phyloP scores from a whole-genome alignment of 2,113 vertebrate genomes.

The Percopsis transmontana region DNA sequence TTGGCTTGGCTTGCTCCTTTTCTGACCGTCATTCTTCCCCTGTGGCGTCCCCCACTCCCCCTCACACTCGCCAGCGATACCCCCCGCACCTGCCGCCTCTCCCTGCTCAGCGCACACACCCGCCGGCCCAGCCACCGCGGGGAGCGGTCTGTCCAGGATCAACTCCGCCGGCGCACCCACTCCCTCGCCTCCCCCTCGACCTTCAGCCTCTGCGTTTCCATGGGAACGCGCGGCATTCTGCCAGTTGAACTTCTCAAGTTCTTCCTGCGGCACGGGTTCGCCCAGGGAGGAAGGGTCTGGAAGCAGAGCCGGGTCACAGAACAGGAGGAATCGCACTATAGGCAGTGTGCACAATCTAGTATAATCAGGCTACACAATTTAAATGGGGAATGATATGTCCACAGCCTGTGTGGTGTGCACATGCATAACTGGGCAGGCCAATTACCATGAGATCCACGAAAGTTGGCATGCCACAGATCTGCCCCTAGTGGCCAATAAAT shows the following conservation, averaged over 20 bases:
- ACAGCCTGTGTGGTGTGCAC: too few relatives aligned
- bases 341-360: too few relatives aligned
- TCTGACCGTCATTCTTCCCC: conserved; percentile 40
- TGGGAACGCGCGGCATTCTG: conserved; percentile 81
- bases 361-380: too few relatives aligned
- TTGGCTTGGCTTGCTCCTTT: conserved; percentile 8
- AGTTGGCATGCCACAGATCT: too few relatives aligned
- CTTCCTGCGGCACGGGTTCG: conserved; percentile 71
- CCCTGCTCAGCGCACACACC: conserved; percentile 6
- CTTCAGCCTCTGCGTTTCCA: conserved; percentile 40
- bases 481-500: too few relatives aligned
- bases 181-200: background rate
- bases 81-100: conserved; percentile 23
- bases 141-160: conserved; percentile 40
- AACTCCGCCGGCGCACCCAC: conserved; percentile 27
- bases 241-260: conserved; percentile 83
- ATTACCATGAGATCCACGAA: too few relatives aligned
- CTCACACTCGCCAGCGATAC: conserved; percentile 34
- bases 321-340: background rate
- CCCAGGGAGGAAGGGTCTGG: conserved; percentile 72
- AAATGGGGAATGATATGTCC: too few relatives aligned
- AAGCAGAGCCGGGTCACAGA: conserved; percentile 31
- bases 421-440: too few relatives aligned
- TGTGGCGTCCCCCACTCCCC: conserved; percentile 31
- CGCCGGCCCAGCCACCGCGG: conserved; percentile 13